Conservation (phyloP, 2,888 invertebrate genomes). For the Philaethria dido region DNA sequence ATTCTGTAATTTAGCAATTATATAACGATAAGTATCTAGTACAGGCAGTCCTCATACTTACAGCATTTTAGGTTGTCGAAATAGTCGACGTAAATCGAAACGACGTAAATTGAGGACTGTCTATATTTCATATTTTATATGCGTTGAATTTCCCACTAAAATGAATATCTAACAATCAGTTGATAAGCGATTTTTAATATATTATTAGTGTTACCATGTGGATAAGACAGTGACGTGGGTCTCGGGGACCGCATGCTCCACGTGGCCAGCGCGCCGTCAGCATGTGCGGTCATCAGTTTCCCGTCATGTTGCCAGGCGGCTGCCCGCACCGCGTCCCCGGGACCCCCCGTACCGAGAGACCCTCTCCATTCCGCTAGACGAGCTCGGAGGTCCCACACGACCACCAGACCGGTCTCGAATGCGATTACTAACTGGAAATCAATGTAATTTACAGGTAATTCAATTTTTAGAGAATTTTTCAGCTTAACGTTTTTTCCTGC, state of each 20-base stretch:
- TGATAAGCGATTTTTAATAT: too few species aligned
- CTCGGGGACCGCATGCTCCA: slow-evolving; percentile 93
- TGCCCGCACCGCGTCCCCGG: slow-evolving; percentile 91
- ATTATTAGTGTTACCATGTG: slow-evolving; percentile 92
- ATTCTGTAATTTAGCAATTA: too few species aligned
- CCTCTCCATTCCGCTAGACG: slow-evolving; percentile 94
- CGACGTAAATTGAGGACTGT: too few species aligned
- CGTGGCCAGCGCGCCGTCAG: slow-evolving; percentile 97
- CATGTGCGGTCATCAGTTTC: slow-evolving; percentile 98
- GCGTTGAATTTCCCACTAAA: too few species aligned
- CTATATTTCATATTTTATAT: too few species aligned
- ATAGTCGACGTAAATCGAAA: too few species aligned
- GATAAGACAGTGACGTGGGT: slow-evolving; percentile 92
- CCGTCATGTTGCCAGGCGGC: slow-evolving; percentile 99
- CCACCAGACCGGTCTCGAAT: slow-evolving; percentile 96
- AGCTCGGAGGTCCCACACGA: slow-evolving; percentile 96
- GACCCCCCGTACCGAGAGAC: slow-evolving; percentile 90
- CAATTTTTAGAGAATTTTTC: too few species aligned
- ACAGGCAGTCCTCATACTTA: too few species aligned
- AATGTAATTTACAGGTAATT: neutral
- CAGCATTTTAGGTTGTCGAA: too few species aligned
- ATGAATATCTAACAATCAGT: neutral
- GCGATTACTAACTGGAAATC: slow-evolving; percentile 93
- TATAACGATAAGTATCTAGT: too few species aligned
- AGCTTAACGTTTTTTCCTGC: too few species aligned